Base-by-base conservation (phyloP, 1,140 invertebrate species). In the Cydia splendana region DNA sequence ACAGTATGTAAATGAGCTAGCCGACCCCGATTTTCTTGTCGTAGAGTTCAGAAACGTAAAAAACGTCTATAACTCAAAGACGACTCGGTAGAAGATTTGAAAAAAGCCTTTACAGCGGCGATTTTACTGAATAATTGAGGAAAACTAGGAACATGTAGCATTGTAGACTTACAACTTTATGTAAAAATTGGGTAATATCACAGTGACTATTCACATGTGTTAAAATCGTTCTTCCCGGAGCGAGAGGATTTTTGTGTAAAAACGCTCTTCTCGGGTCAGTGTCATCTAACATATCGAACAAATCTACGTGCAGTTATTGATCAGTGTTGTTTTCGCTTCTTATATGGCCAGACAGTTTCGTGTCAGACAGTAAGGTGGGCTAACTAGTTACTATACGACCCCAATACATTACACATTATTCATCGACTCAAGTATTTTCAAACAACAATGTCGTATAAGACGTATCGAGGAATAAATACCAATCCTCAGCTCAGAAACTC, bases 321-420 rank as follows among this genome's bases (percentile, higher is more conserved):
- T 48, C 45, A 48, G 45, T 48, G 12, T 57, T 57, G n/a, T 57
- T 57, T 57, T 57, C 53, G n/a, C 53, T 57, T 57, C 53, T 30
- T 30, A 57, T 57, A 57, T 57, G 53, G 53, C 4, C 53, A 18
- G n/a, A 57, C 53, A 57, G 53, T 7, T 57, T 57, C n/a, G 53
- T 57, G 53, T 57, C 53, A 57, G 53, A 57, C n/a, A 18, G 53
- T 18, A 57, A 57, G 15, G 53, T 18, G 53, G 53, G 57, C 20
- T 24, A 62, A n/a, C 18, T 62, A 62, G 57, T 62, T 62, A 62
- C 20, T 62, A 62, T 62, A 62, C 20, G 18, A 24, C 57, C 20
- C 20, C 57, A 62, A 62, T 62, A 24, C 57, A 62, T 62, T 48
- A 48, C 51, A 53, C 51, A 62, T 62, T 62, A 62, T 12, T 24